phyloP scores from a whole-genome alignment of 1,140 invertebrate genomes.

The Diplogasteroides magnus region DNA sequence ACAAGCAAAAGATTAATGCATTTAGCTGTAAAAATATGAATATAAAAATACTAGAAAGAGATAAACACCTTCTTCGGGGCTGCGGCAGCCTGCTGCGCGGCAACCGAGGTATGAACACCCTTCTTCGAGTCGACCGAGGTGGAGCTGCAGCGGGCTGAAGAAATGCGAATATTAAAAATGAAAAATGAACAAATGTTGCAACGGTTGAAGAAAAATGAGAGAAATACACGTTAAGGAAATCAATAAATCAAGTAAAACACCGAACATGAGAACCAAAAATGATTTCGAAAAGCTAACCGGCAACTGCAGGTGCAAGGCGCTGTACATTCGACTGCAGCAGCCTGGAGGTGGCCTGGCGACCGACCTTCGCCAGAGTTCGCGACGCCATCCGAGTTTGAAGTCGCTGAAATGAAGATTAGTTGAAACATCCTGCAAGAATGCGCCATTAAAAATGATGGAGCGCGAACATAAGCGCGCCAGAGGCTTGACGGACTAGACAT shows the following conservation, averaged over 20 bases:
- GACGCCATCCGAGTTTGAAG: constrained; percentile 37
- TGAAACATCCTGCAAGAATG: neutral
- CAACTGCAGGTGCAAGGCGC: constrained; percentile 30
- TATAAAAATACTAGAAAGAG: neutral
- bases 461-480: too few relatives aligned
- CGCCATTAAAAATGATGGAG: too few relatives aligned
- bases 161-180: constrained; percentile 5
- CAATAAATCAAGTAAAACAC: neutral
- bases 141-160: constrained; percentile 31
- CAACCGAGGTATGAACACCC: constrained; percentile 39
- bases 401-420: constrained; percentile 11
- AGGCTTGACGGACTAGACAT: too few relatives aligned
- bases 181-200: constrained; percentile 3
- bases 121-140: constrained; percentile 28
- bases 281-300: constrained; percentile 16
- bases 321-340: constrained; percentile 36
- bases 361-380: constrained; percentile 32
- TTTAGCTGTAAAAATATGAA: neutral
- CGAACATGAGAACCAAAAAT: neutral
- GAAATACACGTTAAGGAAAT: constrained; percentile 5
- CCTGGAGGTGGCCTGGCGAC: constrained; percentile 33
- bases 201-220: constrained; percentile 19
- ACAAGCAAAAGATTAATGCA: neutral
- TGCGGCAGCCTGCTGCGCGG: constrained; percentile 34
- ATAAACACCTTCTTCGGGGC: constrained; percentile 33